These are phyloP conservation scores for Hemithea aestivaria DNA, from an alignment of 2,888 invertebrate species.

Conservation along the genomic window DNA sequence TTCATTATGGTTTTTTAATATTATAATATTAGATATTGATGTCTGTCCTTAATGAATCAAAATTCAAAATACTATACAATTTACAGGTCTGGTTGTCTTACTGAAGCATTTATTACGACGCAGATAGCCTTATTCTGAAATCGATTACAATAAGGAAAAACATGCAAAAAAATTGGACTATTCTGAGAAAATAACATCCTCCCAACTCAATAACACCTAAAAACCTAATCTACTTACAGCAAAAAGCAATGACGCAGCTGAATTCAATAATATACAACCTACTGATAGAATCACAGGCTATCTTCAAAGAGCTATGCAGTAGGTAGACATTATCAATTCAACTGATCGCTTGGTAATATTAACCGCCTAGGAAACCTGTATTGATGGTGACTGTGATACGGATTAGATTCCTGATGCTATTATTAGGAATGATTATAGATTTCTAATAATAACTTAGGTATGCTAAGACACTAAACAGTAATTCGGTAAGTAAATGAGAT, in stretches of 20 bases:
- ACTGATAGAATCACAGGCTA: constrained; percentile 7
- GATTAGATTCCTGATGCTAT: constrained; percentile 6
- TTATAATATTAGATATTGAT: too few relatives aligned
- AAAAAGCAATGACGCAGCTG: constrained; percentile 18
- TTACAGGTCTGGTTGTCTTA: too few relatives aligned
- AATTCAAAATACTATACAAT: too few relatives aligned
- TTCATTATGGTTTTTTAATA: too few relatives aligned
- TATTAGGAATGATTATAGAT: constrained; percentile 7
- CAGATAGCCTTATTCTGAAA: too few relatives aligned
- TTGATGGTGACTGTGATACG: constrained; percentile 19
- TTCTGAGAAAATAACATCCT: constrained; percentile 3
- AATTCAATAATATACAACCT: constrained; percentile 10
- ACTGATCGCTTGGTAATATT: constrained; percentile 22
- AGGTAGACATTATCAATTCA: constrained; percentile 23
- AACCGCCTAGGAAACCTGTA: constrained; percentile 24
- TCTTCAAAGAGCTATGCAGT: constrained; percentile 5
- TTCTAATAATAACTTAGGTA: constrained; percentile 3
- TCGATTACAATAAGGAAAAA: too few relatives aligned
- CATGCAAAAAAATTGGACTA: too few relatives aligned
- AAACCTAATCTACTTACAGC: neutral
- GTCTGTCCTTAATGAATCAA: too few relatives aligned
- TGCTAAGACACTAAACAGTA: too few relatives aligned
- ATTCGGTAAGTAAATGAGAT: too few relatives aligned
- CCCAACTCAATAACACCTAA: constrained; percentile 10
- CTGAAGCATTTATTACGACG: too few relatives aligned